Evolutionary conservation across 2,113 vertebrate genomes (phyloP), one percentile per base, ranked within the genome.

Genomic region (Hemicordylus capensis): DNA sequence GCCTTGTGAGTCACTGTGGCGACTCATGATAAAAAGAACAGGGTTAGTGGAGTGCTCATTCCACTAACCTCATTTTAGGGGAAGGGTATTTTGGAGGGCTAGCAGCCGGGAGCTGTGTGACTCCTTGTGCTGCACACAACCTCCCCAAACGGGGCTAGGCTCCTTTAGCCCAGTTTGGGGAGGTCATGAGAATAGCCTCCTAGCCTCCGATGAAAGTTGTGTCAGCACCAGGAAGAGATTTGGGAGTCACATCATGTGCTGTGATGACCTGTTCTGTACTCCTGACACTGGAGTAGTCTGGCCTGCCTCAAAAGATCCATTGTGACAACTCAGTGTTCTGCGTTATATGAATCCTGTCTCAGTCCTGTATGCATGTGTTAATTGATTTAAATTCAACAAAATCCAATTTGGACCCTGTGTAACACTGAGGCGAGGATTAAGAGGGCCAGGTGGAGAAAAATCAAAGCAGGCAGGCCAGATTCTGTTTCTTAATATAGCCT

Each of bases 301-400:
- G 66, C 66, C 7, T 69, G 6, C 19, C 39, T 37, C 39, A 34
- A 22, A 20, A 69, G 19, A 37, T 39, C 12, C 12, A 19, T 39
- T 76, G 46, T 58, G 61, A 54, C 51, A 54, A 54, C 54, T 31
- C 20, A 10, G 28, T 58, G 20, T 46, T n/a, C 39, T 78, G 7
- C 5, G 12, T 5, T 39, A 3, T 67, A 28, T 37, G 26, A 75
- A 7, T 15, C 51, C 39, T 92, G 66, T n/a, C 2, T 73, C 89
- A 79, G 31, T 69, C 89, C 88, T 70, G 81, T 85, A 48, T 73
- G 89, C 34, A 19, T 74, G 72, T 72, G 79, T 51, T 0, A 0
- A 44, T 59, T 67, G 26, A 92, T 89, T 93, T 91, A 76, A 91
- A 88, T 39, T 54, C n/a, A 17, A 15, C 59, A 76, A 39, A 12